Evolutionary conservation across 2,113 vertebrate species (phyloP), one percentile per base, ranked within the genome.

Genomic region (Elachura formosa): DNA sequence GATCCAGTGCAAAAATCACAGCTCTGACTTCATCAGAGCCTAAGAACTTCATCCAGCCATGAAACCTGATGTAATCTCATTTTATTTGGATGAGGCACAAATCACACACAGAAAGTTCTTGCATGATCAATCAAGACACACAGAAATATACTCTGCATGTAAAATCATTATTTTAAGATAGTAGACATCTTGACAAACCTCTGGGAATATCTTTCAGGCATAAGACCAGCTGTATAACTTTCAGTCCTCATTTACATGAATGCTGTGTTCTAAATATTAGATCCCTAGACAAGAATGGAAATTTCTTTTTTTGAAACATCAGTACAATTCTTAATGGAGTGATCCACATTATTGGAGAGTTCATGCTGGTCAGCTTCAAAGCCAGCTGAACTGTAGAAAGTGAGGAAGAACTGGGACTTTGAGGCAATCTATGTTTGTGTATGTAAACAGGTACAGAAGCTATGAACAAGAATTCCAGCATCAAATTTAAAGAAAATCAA

Each of bases 301-400:
- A 56, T 71, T 67, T 31, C 14, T 93, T 95, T 95, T 89, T 86
- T 43, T 86, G 67, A 94, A 58, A 94, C 34, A 46, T 75, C 91
- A 71, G 89, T 77, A 93, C 90, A 79, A 54, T 63, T 93, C 41
- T 45, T 94, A 76, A 93, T 87, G 51, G 34, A 73, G 45, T 63
- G 17, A n/a, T 67, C 84, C 26, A 86, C 22, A 49, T 34, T 48
- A 43, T 43, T 80, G 48, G 34, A 87, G 17, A 94, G 6, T 66
- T 84, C 77, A 61, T 38, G 12, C 23, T 82, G 45, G 74, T 94
- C 72, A 95, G 16, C 43, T 82, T 75, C 45, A 86, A 87, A 94
- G 29, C 20, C 56, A 68, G 6, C 14, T 79, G 71, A 90, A 54
- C 49, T 64, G 31, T 68, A 93, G 63, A 78, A 81, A 92, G 34